Base-by-base conservation (phyloP, 2,888 invertebrate genomes). In the Orthosia gothica region DNA sequence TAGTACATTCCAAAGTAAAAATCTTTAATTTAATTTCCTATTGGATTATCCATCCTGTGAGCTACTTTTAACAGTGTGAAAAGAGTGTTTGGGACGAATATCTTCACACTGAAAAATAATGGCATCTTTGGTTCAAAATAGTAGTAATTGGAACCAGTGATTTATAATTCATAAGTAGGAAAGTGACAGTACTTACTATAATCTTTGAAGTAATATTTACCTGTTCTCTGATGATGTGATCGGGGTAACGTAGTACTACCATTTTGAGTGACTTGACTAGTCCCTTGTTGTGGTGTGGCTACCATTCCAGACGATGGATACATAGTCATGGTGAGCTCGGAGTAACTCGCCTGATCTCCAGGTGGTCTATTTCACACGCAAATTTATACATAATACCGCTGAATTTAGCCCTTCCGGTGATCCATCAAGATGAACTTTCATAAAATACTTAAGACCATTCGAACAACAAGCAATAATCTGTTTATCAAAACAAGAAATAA, bases 151-250 rank as follows among this genome's bases (percentile, higher is more conserved):
- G 54, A n/a, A 62, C n/a, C 23, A 65, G 54, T 49, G 20, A 58
- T 79, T 18, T 26, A 18, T 16, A 47, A 58, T 52, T 50, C n/a
- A 23, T n/a, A 26, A 11, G 9, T 20, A 54, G 40, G 47, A 32
- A 64, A 45, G 55, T 81, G 76, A 70, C 77, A 84, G 82, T 55
- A 55, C 5, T 20, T 18, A 65, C 12, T 59, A 0, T 12, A 45
- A n/a, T 67, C 62, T 49, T n/a, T 45, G 2, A 23, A 55, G 47
- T 52, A 9, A n/a, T 0, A 11, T 67, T 47, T 92, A 95, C 96
- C 96, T 92, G 95, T 94, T 89, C 96, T 95, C 88, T 96, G 96
- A 88, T 96, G 96, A 87, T 96, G 96, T 54, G 96, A 96, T 77
- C 96, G 91, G 65, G 96, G 96, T 80, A 96, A 89, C 49, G 96